Conservation (phyloP, 1,140 invertebrate species). For the Luehdorfia chinensis region DNA sequence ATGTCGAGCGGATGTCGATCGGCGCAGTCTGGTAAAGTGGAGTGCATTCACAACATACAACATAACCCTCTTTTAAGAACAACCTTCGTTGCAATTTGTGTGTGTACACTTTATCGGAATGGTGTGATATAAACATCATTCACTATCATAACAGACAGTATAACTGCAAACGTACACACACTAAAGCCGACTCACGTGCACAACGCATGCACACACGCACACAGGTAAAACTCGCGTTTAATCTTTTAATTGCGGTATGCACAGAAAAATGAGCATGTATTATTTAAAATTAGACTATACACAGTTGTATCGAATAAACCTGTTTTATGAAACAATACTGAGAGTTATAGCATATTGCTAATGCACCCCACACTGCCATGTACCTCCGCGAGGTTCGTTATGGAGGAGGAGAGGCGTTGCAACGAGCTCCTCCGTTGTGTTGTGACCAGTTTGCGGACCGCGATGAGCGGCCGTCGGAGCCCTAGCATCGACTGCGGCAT, state of each 20-base stretch:
- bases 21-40: slow-evolving; percentile 34
- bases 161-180: not conserved
- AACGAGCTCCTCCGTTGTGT: slow-evolving; percentile 65
- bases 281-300: too few species aligned
- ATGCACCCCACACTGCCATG: slow-evolving; percentile 49
- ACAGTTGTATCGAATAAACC: too few species aligned
- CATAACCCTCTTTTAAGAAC: not conserved
- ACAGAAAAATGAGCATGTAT: too few species aligned
- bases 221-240: too few species aligned
- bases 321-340: too few species aligned
- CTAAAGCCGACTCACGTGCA: not conserved
- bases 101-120: not conserved
- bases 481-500: slow-evolving; percentile 53
- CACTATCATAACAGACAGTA: not conserved
- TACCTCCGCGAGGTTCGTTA: slow-evolving; percentile 73
- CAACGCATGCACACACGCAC: not conserved
- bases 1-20: too few species aligned
- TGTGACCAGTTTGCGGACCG: slow-evolving; percentile 70
- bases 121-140: not conserved
- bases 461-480: slow-evolving; percentile 60
- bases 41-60: slow-evolving; percentile 51
- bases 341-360: too few species aligned
- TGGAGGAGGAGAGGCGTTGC: slow-evolving; percentile 65
- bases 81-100: not conserved
- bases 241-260: too few species aligned